phyloP scores from a whole-genome alignment of 1,140 invertebrate genomes.

The Laupala kohalensis region DNA sequence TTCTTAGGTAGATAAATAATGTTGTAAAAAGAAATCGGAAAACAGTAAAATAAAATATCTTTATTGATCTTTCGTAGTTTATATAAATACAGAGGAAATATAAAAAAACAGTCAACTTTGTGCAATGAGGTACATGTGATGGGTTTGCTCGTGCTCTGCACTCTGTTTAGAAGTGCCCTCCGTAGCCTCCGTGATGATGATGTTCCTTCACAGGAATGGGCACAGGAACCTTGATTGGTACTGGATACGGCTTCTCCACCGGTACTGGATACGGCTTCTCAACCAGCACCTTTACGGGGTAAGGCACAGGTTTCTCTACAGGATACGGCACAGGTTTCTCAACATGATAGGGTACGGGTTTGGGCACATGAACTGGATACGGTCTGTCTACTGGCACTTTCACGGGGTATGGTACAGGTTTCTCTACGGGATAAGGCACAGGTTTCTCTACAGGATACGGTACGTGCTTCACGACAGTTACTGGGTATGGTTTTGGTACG shows the following conservation, averaged over 20 bases:
- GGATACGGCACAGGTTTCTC: conserved; percentile 11
- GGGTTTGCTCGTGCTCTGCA: neutral
- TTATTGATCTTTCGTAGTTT: neutral
- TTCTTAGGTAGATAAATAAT: no score
- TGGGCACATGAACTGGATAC: conserved; percentile 8
- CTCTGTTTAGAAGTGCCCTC: neutral
- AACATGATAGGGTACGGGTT: conserved; percentile 3
- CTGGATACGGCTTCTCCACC: conserved; percentile 4
- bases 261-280: conserved; percentile 5
- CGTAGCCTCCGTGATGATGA: neutral
- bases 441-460: conserved; percentile 8
- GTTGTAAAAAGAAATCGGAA: no score
- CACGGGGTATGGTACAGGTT: conserved; percentile 4
- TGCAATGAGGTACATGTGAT: neutral
- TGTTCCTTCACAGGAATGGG: neutral
- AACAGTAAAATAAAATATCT: no score
- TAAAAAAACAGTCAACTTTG: neutral
- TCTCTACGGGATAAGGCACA: conserved; percentile 1
- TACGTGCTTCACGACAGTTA: conserved; percentile 7
- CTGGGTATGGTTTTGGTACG: conserved; percentile 5
- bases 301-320: conserved; percentile 9
- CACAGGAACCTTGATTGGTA: conserved; percentile 5
- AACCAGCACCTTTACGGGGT: conserved; percentile 9
- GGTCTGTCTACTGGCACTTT: conserved; percentile 11
- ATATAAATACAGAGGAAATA: neutral